Evolutionary conservation across 2,888 invertebrate species (phyloP).

Genomic region (Sylvicola cinctus): DNA sequence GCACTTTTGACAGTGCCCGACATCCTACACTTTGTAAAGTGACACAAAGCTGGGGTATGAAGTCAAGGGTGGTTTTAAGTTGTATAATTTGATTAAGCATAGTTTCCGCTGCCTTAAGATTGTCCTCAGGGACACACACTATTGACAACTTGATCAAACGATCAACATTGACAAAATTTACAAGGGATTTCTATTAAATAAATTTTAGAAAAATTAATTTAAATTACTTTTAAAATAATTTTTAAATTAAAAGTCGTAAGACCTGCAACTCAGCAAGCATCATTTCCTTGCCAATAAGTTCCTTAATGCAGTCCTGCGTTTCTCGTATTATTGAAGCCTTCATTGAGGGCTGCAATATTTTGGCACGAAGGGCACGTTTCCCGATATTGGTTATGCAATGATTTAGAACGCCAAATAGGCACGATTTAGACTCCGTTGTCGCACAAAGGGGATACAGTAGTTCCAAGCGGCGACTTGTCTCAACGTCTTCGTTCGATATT

Average conservation of each 20-base stretch:
- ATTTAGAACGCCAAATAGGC: constrained; percentile 44
- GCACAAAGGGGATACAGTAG: constrained; percentile 35
- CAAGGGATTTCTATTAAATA: constrained; percentile 33
- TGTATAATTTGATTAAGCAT: constrained; percentile 58
- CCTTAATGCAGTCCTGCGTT: constrained; percentile 54
- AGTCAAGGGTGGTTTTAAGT: constrained; percentile 55
- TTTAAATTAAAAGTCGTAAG: background rate
- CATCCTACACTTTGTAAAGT: constrained; percentile 10
- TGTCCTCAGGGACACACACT: constrained; percentile 25
- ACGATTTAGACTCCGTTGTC: constrained; percentile 25
- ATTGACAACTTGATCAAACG: constrained; percentile 26
- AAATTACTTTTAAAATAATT: background rate
- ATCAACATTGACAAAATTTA: constrained; percentile 57
- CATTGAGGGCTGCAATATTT: constrained; percentile 60
- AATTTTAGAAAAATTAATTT: background rate
- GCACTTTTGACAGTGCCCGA: background rate
- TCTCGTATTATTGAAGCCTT: constrained; percentile 40
- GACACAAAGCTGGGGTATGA: constrained; percentile 38
- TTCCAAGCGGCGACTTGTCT: constrained; percentile 61
- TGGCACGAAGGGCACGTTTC: constrained; percentile 52
- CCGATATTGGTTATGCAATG: constrained; percentile 54
- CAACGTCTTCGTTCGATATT: constrained; percentile 39
- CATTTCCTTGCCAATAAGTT: constrained; percentile 48
- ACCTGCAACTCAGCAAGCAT: constrained; percentile 32
- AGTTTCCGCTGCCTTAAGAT: constrained; percentile 36